These are phyloP conservation scores for Schizotus pectinicornis DNA, from an alignment of 2,888 invertebrate species.

Conservation along the genomic window DNA sequence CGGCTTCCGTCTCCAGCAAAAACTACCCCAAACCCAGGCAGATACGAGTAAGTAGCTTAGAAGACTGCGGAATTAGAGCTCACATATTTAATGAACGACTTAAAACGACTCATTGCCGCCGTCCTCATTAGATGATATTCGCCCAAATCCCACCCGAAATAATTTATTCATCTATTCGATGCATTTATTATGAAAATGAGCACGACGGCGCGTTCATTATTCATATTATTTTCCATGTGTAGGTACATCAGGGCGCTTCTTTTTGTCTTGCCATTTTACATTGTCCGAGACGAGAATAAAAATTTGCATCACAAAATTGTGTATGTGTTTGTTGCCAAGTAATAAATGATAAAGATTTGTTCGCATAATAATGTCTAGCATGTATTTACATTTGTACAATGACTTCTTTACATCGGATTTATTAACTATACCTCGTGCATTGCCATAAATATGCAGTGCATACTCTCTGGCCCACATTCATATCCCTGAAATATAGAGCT, in stretches of 20 bases:
- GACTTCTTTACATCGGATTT: slow-evolving; percentile 46
- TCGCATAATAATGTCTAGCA: slow-evolving; percentile 39
- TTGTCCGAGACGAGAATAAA: slow-evolving; percentile 41
- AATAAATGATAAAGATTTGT: slow-evolving; percentile 49
- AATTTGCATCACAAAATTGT: slow-evolving; percentile 48
- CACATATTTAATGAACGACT: slow-evolving; percentile 27
- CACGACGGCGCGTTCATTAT: slow-evolving; percentile 41
- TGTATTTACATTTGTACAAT: slow-evolving; percentile 48
- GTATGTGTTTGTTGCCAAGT: slow-evolving; percentile 41
- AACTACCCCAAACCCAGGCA: slow-evolving; percentile 19
- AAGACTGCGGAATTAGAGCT: slow-evolving; percentile 21
- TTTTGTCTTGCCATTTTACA: slow-evolving; percentile 42
- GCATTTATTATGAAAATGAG: slow-evolving; percentile 49
- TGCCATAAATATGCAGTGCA: slow-evolving; percentile 35
- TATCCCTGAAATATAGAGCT: slow-evolving; percentile 33
- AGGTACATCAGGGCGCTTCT: slow-evolving; percentile 42
- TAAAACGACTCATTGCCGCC: not conserved
- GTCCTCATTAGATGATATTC: not conserved
- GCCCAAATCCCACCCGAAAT: slow-evolving; percentile 19
- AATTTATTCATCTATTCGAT: slow-evolving; percentile 49
- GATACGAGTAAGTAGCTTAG: slow-evolving; percentile 23
- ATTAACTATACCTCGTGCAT: slow-evolving; percentile 37
- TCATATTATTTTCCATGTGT: slow-evolving; percentile 35
- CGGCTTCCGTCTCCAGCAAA: slow-evolving; percentile 15
- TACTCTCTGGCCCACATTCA: slow-evolving; percentile 27